A percentile compares a stretch with the other conserved stretches of the same genome.
These are phyloP conservation scores for Taenioides sp. DNA, from an alignment of 2,797 vertebrate genomes.

Conservation along the genomic window DNA sequence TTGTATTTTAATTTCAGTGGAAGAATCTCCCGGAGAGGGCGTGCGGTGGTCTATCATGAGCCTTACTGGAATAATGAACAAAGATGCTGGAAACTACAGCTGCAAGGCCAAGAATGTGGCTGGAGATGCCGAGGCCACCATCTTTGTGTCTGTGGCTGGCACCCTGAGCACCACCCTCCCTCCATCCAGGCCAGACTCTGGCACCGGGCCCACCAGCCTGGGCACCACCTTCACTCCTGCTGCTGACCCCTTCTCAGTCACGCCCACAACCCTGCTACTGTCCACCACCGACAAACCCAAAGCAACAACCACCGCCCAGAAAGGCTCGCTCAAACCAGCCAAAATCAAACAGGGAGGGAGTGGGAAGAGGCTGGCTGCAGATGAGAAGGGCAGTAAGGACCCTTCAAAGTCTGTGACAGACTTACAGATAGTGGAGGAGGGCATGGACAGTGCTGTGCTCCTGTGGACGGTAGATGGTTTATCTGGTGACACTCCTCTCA, in stretches of 20 bases:
- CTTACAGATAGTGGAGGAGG: slow-evolving; percentile 84
- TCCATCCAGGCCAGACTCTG: slow-evolving; percentile 42
- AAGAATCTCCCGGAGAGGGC: slow-evolving; percentile 92
- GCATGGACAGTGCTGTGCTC: slow-evolving; percentile 84
- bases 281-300: slow-evolving; percentile 27
- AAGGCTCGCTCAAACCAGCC: slow-evolving; percentile 39
- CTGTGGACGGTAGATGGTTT: slow-evolving; percentile 82
- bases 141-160: slow-evolving; percentile 85
- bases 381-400: slow-evolving; percentile 65
- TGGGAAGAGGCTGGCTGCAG: slow-evolving; percentile 67
- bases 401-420: slow-evolving; percentile 72
- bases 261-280: slow-evolving; percentile 30
- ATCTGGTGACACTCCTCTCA: slow-evolving; percentile 71
- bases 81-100: slow-evolving; percentile 89
- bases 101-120: slow-evolving; percentile 94
- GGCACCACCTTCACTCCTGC: slow-evolving; percentile 47
- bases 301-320: slow-evolving; percentile 40
- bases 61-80: slow-evolving; percentile 84
- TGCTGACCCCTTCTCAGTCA: slow-evolving; percentile 17
- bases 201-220: slow-evolving; percentile 36
- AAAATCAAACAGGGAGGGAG: slow-evolving; percentile 54
- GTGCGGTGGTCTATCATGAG: slow-evolving; percentile 95
- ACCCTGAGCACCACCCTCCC: slow-evolving; percentile 69
- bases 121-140: slow-evolving; percentile 83
- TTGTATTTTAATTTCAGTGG: slow-evolving; percentile 75